These are phyloP conservation scores for Channa striata DNA, from an alignment of 2,797 vertebrate genomes.

Conservation along the genomic window DNA sequence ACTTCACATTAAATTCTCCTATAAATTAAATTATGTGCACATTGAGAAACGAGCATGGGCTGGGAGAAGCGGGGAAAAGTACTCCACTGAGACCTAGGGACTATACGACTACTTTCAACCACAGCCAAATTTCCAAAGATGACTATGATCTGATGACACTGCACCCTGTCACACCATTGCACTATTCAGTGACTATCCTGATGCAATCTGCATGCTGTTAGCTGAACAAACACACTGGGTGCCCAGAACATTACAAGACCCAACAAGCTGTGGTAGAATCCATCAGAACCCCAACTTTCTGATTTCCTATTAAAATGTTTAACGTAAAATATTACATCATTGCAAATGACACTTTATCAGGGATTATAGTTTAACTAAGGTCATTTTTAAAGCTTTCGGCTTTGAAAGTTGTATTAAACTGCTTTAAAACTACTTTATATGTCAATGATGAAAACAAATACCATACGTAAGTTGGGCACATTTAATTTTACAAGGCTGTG, in stretches of 20 bases:
- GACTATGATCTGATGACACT: slow-evolving; percentile 70
- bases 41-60: slow-evolving; percentile 47
- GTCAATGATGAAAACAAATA: neutral
- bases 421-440: neutral
- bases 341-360: slow-evolving; percentile 3
- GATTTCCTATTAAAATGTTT: neutral
- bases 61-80: slow-evolving; percentile 14
- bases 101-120: slow-evolving; percentile 67
- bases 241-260: slow-evolving; percentile 28
- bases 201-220: slow-evolving; percentile 49
- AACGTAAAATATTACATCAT: neutral
- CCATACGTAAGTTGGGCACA: too few relatives aligned
- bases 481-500: neutral
- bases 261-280: neutral
- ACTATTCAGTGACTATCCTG: slow-evolving; percentile 56
- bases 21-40: slow-evolving; percentile 64
- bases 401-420: neutral
- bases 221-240: slow-evolving; percentile 26
- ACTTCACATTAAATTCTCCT: slow-evolving; percentile 69
- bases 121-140: slow-evolving; percentile 59
- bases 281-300: slow-evolving; percentile 5
- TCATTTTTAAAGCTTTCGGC: slow-evolving; percentile 10
- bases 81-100: slow-evolving; percentile 20
- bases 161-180: slow-evolving; percentile 71
- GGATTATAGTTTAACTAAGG: neutral